phyloP scores from a whole-genome alignment of 2,797 vertebrate genomes.

The Gymnocypris eckloni region DNA sequence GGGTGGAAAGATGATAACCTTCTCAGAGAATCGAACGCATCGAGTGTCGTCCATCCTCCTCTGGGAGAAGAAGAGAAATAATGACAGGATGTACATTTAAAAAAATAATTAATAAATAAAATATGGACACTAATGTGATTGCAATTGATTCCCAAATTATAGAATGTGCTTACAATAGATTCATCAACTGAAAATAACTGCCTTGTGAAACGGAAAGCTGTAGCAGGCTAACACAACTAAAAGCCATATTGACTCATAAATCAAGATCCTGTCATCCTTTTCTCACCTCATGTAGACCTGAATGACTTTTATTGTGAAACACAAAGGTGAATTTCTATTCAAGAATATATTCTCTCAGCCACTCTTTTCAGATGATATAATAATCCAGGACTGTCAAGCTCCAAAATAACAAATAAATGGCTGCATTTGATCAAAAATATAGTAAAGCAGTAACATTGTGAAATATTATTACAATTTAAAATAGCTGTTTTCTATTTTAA shows the following conservation, averaged over 20 bases:
- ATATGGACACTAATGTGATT: slow-evolving; percentile 10
- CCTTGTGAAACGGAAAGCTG: background rate
- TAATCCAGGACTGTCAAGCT: background rate
- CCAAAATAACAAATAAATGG: background rate
- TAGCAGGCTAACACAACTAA: background rate
- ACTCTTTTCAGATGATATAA: background rate
- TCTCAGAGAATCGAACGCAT: slow-evolving; percentile 74
- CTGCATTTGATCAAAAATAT: background rate
- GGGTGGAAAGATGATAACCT: slow-evolving; percentile 66
- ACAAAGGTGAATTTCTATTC: background rate
- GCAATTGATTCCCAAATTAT: background rate
- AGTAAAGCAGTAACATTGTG: background rate
- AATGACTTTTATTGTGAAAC: background rate
- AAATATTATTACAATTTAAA: background rate
- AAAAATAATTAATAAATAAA: background rate
- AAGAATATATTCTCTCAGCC: background rate
- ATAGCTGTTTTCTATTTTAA: background rate
- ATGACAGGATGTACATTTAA: background rate
- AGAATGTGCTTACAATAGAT: background rate
- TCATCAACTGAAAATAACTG: background rate
- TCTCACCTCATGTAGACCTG: too few species aligned
- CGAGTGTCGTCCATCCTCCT: slow-evolving; percentile 75
- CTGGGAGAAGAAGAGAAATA: slow-evolving; percentile 60
- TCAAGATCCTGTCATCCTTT: background rate
- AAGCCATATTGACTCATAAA: background rate